Evolutionary conservation across 2,888 invertebrate species (phyloP), one percentile per base, ranked within the genome.

Genomic region (Lumbricus terrestris): DNA sequence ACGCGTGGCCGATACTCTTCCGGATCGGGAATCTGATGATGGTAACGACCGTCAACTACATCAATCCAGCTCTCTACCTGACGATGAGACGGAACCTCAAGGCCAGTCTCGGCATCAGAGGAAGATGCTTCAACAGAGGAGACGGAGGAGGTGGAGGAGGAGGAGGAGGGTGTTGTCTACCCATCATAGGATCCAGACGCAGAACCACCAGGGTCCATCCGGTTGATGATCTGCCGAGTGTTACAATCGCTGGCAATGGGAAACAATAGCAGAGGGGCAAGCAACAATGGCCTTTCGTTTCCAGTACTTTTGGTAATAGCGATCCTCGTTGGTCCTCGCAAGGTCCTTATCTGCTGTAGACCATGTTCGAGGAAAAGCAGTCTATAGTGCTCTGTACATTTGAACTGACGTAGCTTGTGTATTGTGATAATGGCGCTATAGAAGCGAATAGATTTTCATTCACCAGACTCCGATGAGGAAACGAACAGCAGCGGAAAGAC

Each of bases 41-140:
- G 89, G 69, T 35, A 5, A 89, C 89, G n/a, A 69, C 89, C 47
- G 69, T 54, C n/a, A 47, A 42, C 35, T 89, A 34, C 89, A 42
- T 89, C 37, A 89, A 89, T 37, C 89, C 89, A 0, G 33, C 23
- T 37, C 85, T 85, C 6, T 85, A 85, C 35, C 85, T 85, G 4
- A 34, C 85, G 16, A 85, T 85, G 85, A 85, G 85, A 34, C 34
- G n/a, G 16, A 85, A 85, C 37, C 85, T 85, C 20, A 85, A 85
- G 37, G 85, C 85, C 34, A 85, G 85, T 34, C 85, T 85, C 85
- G 85, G 85, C 23, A 34, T 85, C 35, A 16, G n/a, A n/a, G n/a
- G n/a, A n/a, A n/a, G n/a, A n/a, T n/a, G 35, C 16, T 35, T 35
- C 11, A 37, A 20, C 20, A 85, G 16, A 20, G 6, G n/a, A n/a